Evolutionary conservation across 1,140 invertebrate genomes (phyloP).

Genomic region (Parapsyche elsis): DNA sequence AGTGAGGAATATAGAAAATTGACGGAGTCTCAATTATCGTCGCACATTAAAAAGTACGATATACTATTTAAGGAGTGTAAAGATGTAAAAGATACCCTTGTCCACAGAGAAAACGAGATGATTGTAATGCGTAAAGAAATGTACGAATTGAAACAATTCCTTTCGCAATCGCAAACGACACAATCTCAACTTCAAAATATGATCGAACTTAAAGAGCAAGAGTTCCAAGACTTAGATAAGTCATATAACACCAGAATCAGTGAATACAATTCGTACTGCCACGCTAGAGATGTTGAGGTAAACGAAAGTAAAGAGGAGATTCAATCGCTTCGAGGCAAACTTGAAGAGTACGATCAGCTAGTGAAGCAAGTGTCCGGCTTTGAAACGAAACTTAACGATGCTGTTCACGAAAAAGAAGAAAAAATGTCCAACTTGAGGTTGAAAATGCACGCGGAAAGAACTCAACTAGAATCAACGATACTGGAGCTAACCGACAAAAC

Average conservation of each 20-base stretch:
- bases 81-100: conserved; percentile 56
- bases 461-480: conserved; percentile 58
- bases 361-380: conserved; percentile 63
- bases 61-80: conserved; percentile 58
- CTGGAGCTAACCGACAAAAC: conserved; percentile 60
- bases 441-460: conserved; percentile 63
- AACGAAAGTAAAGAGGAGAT: conserved; percentile 43
- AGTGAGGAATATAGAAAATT: conserved; percentile 63
- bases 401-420: conserved; percentile 66
- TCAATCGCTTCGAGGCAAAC: conserved; percentile 59
- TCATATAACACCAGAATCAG: conserved; percentile 44
- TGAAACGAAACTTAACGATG: conserved; percentile 65
- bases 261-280: conserved; percentile 40
- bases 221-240: conserved; percentile 40
- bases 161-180: background rate
- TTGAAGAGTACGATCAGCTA: conserved; percentile 64
- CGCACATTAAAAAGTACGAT: conserved; percentile 64
- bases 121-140: conserved; percentile 24
- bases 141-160: background rate
- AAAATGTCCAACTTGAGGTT: conserved; percentile 64
- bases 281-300: conserved; percentile 56
- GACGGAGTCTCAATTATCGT: conserved; percentile 64
- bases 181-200: conserved; percentile 34
- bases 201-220: conserved; percentile 40
- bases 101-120: conserved; percentile 40